A percentile compares a stretch with the other conserved stretches of the same genome.
Conservation (phyloP, 2,888 invertebrate genomes). For the Entomobrya multifasciata region DNA sequence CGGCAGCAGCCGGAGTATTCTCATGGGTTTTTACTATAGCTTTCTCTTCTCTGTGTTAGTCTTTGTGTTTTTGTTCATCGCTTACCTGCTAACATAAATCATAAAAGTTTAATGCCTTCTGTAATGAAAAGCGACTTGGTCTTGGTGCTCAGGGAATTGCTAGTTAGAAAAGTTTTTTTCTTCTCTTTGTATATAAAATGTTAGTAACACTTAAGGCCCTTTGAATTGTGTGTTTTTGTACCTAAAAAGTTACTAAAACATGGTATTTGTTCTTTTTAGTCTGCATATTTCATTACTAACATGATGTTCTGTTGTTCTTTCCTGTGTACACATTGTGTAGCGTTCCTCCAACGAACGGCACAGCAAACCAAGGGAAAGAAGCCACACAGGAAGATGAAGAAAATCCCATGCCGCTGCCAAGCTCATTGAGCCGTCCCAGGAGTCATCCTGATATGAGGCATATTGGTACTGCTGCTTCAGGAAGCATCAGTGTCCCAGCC, state of each 20-base stretch:
- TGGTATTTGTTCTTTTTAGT: constrained; percentile 21
- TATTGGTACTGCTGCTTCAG: constrained; percentile 65
- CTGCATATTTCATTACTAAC: constrained; percentile 22
- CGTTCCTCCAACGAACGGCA: constrained; percentile 42
- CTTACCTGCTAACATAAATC: constrained; percentile 71
- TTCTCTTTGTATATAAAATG: no score
- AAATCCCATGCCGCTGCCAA: constrained; percentile 75
- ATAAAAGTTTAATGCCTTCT: constrained; percentile 71
- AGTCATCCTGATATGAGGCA: constrained; percentile 76
- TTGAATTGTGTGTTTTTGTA: constrained; percentile 30
- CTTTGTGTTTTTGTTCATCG: constrained; percentile 48
- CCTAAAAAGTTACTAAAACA: constrained; percentile 36
- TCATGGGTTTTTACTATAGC: constrained; percentile 9
- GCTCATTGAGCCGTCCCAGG: constrained; percentile 75
- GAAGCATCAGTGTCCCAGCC: constrained; percentile 75
- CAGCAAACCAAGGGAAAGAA: constrained; percentile 64
- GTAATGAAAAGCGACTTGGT: constrained; percentile 71
- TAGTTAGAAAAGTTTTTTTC: constrained; percentile 44
- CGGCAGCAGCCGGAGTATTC: constrained; percentile 9
- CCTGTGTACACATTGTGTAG: constrained; percentile 29
- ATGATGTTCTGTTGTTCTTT: constrained; percentile 20
- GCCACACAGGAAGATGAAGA: constrained; percentile 73
- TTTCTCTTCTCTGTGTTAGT: no score
- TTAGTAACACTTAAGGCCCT: background rate
- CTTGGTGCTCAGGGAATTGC: constrained; percentile 63